Conservation (phyloP, 2,888 invertebrate genomes). For the Diarsia dahlii region DNA sequence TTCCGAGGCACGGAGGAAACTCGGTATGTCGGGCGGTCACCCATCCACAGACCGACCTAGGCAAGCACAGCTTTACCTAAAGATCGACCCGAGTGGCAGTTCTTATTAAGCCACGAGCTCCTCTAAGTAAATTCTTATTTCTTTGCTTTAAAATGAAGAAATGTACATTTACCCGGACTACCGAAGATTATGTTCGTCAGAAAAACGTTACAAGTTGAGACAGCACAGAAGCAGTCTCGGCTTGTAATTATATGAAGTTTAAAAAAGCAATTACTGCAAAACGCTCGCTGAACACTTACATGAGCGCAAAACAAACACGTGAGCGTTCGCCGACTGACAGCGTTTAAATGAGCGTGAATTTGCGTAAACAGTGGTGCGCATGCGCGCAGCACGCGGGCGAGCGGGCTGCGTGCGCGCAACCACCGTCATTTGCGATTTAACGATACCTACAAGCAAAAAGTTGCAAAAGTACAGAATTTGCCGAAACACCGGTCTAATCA, state of each 20-base stretch:
- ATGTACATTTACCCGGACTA: not conserved
- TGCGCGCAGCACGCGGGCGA: conserved; percentile 34
- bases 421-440: conserved; percentile 44
- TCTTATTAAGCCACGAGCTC: too few relatives aligned
- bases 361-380: conserved; percentile 48
- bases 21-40: too few relatives aligned
- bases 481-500: conserved; percentile 49
- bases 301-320: conserved; percentile 56
- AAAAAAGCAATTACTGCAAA: conserved; percentile 56
- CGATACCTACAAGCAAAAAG: conserved; percentile 44
- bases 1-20: too few relatives aligned
- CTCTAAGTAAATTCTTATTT: not conserved
- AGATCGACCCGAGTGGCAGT: too few relatives aligned
- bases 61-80: too few relatives aligned
- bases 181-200: conserved; percentile 27
- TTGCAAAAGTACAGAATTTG: conserved; percentile 24
- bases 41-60: too few relatives aligned
- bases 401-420: conserved; percentile 40
- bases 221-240: conserved; percentile 32
- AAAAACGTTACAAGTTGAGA: conserved; percentile 41
- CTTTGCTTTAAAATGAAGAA: not conserved
- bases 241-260: conserved; percentile 46
- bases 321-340: conserved; percentile 49
- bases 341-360: conserved; percentile 59
- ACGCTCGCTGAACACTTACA: conserved; percentile 47